Conservation (phyloP, 2,888 invertebrate genomes). For the Tetranychus piercei region DNA sequence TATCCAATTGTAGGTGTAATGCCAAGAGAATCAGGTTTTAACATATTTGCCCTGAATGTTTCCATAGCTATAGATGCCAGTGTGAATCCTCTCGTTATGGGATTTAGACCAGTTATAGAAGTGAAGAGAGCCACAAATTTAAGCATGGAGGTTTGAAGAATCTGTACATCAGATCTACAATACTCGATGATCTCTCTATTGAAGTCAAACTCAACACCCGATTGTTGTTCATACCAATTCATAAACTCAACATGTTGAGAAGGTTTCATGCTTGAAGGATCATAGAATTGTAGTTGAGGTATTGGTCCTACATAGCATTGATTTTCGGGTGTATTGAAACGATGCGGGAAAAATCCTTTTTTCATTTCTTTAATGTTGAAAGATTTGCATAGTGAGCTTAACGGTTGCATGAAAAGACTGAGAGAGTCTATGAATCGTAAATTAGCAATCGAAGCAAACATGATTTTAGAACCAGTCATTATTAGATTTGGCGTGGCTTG, state of each 20-base stretch:
- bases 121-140: constrained; percentile 3
- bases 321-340: neutral
- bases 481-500: neutral
- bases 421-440: constrained; percentile 18
- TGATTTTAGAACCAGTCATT: constrained; percentile 15
- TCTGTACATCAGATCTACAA: constrained; percentile 24
- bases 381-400: constrained; percentile 13
- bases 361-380: constrained; percentile 9
- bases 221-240: constrained; percentile 19
- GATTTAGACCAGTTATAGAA: constrained; percentile 19
- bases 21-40: constrained; percentile 21
- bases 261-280: neutral
- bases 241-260: neutral
- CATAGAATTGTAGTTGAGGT: constrained; percentile 4
- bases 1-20: constrained; percentile 23
- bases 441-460: constrained; percentile 12
- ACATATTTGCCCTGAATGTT: constrained; percentile 17
- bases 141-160: constrained; percentile 7
- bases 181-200: constrained; percentile 24
- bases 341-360: constrained; percentile 3
- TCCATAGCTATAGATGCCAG: constrained; percentile 23
- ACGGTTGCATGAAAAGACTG: constrained; percentile 14
- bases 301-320: neutral
- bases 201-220: too few species aligned
- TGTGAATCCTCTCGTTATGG: constrained; percentile 21